Evolutionary conservation across 2,797 vertebrate species (phyloP), one percentile per base, ranked within the genome.

Genomic region (Parotocinclus haroldoi): DNA sequence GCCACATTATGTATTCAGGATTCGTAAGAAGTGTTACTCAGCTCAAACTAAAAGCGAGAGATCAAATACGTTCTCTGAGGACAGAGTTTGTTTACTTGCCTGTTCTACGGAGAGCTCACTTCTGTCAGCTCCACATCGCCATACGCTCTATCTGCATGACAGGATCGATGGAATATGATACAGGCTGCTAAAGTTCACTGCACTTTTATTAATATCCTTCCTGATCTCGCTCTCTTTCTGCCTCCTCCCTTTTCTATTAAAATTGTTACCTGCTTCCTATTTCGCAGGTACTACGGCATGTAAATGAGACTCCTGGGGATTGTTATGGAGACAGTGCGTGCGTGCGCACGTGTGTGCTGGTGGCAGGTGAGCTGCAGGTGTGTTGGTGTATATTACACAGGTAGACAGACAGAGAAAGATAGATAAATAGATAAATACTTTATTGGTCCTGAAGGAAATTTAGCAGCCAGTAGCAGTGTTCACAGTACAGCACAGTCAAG

Each of bases 261-360:
- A 9, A 13, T 44, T 19, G 17, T 39, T 44, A 55, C 37, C 37
- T 54, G 48, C 48, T 7, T 48, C 45, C 56, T 44, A 48, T 16
- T 55, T 40, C 58, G 53, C 54, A 44, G 39, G 37, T 50, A 40
- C 86, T 87, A 84, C 84, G 86, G 50, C 81, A 90, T 89, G 88
- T 80, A 88, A 87, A 89, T 87, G 69, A 82, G 68, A 68, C 78
- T 77, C 10, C 73, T 45, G 58, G 83, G 67, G 78, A 76, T 79
- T 42, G 68, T 58, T 65, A 46, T 86, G 48, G 85, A 37, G 74
- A 89, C 86, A 16, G 82, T 83, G 78, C 64, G 78, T 75, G 81
- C 37, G 62, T 37, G 49, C 46, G 57, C 7, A 8, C 17, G 82
- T 82, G 78, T 67, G 78, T 75, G 82, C 82, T 51, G 17, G 49